phyloP scores from a whole-genome alignment of 2,888 invertebrate species.

The Tanytarsus gracilentus region DNA sequence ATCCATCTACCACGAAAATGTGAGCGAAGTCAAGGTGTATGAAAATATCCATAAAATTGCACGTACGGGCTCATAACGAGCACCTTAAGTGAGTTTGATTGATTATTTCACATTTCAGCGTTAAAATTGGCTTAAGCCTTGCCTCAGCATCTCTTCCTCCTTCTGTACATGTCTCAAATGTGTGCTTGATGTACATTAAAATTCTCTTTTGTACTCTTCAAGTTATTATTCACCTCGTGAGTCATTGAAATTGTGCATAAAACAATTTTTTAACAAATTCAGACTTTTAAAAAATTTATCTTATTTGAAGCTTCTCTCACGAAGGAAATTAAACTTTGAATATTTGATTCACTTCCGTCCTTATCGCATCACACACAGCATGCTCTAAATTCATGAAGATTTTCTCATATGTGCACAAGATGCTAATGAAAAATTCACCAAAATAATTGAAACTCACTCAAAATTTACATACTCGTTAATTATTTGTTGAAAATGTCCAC shows the following conservation, averaged over 20 bases:
- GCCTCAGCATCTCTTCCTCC: neutral
- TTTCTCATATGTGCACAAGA: neutral
- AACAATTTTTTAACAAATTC: neutral
- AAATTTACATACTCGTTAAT: neutral
- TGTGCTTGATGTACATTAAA: neutral
- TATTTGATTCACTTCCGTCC: neutral
- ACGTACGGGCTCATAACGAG: too few relatives aligned
- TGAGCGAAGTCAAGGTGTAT: too few relatives aligned
- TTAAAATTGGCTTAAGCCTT: conserved; percentile 22
- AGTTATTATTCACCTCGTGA: too few relatives aligned
- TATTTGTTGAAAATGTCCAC: neutral
- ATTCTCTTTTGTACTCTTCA: neutral
- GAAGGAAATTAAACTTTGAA: conserved; percentile 19
- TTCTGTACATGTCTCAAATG: neutral
- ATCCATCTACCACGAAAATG: too few relatives aligned
- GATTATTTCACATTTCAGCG: conserved; percentile 24
- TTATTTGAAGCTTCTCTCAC: neutral
- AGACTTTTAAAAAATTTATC: too few relatives aligned
- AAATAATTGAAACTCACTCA: neutral
- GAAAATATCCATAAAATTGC: too few relatives aligned
- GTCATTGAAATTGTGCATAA: neutral
- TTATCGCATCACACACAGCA: neutral
- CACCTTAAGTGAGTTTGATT: conserved; percentile 13
- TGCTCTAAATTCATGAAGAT: neutral
- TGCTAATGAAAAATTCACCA: conserved; percentile 18